These are phyloP conservation scores for Columbina picui DNA, from an alignment of 2,113 vertebrate species.

Conservation along the genomic window DNA sequence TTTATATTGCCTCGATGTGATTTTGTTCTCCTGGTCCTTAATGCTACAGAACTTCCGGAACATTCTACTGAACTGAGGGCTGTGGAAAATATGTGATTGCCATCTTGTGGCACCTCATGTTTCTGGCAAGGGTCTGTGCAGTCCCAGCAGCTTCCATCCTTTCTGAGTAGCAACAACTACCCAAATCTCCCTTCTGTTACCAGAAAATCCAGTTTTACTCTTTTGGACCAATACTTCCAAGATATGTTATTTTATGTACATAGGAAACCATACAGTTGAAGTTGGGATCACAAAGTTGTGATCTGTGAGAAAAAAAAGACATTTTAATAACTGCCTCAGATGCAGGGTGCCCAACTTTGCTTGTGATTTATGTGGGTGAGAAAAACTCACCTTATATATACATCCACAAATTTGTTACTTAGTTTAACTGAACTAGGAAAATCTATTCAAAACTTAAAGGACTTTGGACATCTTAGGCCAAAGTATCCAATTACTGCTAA, in stretches of 20 bases:
- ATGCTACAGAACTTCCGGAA: slow-evolving; percentile 52
- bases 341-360: not conserved
- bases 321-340: not conserved
- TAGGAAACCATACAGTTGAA: not conserved
- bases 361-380: not conserved
- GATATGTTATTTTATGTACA: not conserved
- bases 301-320: not conserved
- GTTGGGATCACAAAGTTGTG: not conserved
- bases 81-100: slow-evolving; percentile 31
- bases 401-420: not conserved
- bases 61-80: not conserved
- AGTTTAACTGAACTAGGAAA: not conserved
- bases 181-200: not conserved
- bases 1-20: not conserved
- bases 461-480: not conserved
- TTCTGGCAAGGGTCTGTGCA: not conserved
- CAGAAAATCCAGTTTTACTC: not conserved
- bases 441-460: not conserved
- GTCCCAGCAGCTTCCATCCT: not conserved
- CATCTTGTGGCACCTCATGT: slow-evolving; percentile 49
- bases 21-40: not conserved
- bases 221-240: not conserved
- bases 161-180: not conserved
- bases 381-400: not conserved
- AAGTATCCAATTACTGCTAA: not conserved